Evolutionary conservation across 2,888 invertebrate species (phyloP), one percentile per base, ranked within the genome.

Genomic region (Steinernema carpocapsae): DNA sequence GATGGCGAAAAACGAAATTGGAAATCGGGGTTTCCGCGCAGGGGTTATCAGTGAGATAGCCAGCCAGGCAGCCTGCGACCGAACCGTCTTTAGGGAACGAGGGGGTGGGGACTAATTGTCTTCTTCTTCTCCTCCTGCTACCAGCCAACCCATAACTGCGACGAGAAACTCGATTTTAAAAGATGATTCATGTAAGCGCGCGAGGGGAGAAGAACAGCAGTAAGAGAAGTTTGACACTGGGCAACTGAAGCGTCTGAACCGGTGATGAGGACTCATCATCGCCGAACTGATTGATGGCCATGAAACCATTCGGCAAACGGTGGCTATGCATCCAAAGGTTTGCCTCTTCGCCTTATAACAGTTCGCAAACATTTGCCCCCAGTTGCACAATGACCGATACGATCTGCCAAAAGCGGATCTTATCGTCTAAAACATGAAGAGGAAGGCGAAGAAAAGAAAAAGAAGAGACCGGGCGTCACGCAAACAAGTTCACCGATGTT

Each of bases 381-480:
- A 29, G 64, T 64, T 64, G 64, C 64, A 64, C 64, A 64, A 64
- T 64, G 64, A 29, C 64, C 64, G 64, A 64, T 64, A 64, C 32
- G 64, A 64, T 64, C 64, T 32, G 64, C 32, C 64, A 64, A 32
- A 64, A 64, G 64, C 64, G 64, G 64, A 64, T 64, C 64, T 64
- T 64, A 64, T 64, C 64, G 64, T 29, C 29, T 64, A 29, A 29
- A 29, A 64, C 12, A 64, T 17, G 37, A 37, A 37, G 37, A 37
- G 4, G 10, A 37, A 10, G 37, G 10, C 3, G 37, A 37, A 6
- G 37, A 37, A 37, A 37, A 37, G 48, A 48, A 48, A 14, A 48
- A 37, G 37, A 37, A 37, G 37, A 48, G 56, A 24, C 56, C 64
- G 64, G 32, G 64, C 64, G 29, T 26, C 64, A 29, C 64, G 64